These are phyloP conservation scores for Himantopus leucocephalus DNA, from an alignment of 2,113 vertebrate genomes.

Conservation along the genomic window DNA sequence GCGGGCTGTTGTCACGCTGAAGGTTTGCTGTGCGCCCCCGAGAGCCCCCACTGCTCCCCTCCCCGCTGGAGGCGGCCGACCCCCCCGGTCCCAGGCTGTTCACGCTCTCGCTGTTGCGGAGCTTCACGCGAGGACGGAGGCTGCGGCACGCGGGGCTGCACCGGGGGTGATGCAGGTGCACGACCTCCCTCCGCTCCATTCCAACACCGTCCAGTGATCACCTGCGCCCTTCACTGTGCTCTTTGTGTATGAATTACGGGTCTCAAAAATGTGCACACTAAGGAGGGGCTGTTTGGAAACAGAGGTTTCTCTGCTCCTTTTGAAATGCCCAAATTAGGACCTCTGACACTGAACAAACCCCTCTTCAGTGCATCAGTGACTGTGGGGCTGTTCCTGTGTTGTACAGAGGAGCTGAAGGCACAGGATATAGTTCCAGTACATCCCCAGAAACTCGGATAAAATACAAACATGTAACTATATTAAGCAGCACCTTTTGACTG, in stretches of 20 bases:
- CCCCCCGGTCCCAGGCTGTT: not conserved
- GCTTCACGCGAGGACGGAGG: accelerated
- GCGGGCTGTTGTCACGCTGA: not conserved
- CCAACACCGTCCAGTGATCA: accelerated
- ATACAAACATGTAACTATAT: not conserved
- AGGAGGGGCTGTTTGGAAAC: not conserved
- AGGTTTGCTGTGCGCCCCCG: not conserved
- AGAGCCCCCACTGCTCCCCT: not conserved
- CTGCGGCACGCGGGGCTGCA: not conserved
- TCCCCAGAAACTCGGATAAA: not conserved
- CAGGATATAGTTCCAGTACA: not conserved
- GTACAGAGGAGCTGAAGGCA: not conserved
- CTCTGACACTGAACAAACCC: not conserved
- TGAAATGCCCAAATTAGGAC: not conserved
- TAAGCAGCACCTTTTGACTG: not conserved
- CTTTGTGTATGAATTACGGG: not conserved
- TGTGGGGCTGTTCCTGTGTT: not conserved
- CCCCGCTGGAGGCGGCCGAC: no score
- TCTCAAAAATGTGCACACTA: not conserved
- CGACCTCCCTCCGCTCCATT: not conserved
- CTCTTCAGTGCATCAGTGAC: not conserved
- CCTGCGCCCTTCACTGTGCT: not conserved
- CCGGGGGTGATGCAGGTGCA: not conserved
- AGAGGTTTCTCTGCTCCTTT: not conserved
- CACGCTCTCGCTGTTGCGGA: not conserved